Base-by-base conservation (phyloP, 2,888 invertebrate genomes). In the Sarcophaga rosellei region DNA sequence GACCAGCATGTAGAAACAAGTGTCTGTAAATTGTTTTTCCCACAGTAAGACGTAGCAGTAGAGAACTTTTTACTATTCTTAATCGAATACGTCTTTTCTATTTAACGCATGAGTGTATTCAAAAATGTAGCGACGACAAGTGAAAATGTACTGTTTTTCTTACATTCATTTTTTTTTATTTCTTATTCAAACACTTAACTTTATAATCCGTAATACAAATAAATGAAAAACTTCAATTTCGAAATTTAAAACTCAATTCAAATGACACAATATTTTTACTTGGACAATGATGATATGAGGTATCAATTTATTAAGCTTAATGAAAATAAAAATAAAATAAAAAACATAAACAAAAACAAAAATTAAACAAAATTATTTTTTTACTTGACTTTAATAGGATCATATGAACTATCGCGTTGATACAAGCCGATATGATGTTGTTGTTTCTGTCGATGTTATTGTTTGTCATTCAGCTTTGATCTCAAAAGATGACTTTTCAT, bases 131-230 rank as follows among this genome's bases (percentile, higher is more conserved):
- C 57, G 47, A 44, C 1, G 15, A 57, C 15, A 66, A 53, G 59
- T 44, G 65, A 69, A 35, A 62, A 17, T 57, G 17, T 45, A 25
- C n/a, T n/a, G 21, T 45, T 45, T 59, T 25, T 20, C 47, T 62
- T 73, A 59, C 65, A 25, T 62, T 47, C 15, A n/a, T 17, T 65
- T 6, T 69, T 20, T 63, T 44, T 23, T 69, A 44, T 61, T 45
- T 59, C n/a, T 70, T 66, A 72, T 74, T 35, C 17, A 69, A 73
- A 68, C 66, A 72, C 61, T 81, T 80, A 61, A 75, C 47, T 57
- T 73, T 68, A 44, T 85, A 81, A 85, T 73, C 84, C 81, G 73
- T 73, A 81, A 85, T 0, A 53, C 73, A 85, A 85, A 85, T 47
- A 81, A 69, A 53, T 69, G 20, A n/a, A 17, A 10, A 72, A 69